Conservation (phyloP, 1,140 invertebrate genomes). For the Steinernema feltiae region DNA sequence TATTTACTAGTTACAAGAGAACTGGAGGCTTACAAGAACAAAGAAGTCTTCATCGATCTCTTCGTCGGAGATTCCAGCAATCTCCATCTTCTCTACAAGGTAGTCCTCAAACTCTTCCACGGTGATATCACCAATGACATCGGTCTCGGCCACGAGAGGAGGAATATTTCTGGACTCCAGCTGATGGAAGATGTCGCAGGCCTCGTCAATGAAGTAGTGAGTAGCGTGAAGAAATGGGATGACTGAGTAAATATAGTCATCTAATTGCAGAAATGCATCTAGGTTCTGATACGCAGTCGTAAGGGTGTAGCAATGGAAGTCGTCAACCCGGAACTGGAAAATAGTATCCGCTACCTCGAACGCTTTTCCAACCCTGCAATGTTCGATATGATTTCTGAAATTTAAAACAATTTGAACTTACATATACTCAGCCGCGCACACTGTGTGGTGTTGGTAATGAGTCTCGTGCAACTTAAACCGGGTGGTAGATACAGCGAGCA, state of each 20-base stretch:
- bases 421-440: background rate
- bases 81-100: background rate
- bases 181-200: background rate
- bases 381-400: slow-evolving; percentile 1
- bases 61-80: background rate
- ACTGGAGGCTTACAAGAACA: background rate
- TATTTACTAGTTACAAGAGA: too few species aligned
- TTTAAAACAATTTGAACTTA: slow-evolving; percentile 6
- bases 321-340: slow-evolving; percentile 19
- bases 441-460: slow-evolving; percentile 4
- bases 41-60: background rate
- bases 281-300: slow-evolving; percentile 9
- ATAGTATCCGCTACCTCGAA: background rate
- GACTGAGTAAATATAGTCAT: background rate
- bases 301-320: background rate
- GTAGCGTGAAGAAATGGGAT: background rate
- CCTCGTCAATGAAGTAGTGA: background rate
- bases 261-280: slow-evolving; percentile 15
- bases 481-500: slow-evolving; percentile 60
- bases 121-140: background rate
- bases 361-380: slow-evolving; percentile 17
- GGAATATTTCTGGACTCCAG: slow-evolving; percentile 18
- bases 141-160: slow-evolving; percentile 11
- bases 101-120: background rate
- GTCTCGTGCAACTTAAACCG: background rate